Percentiles rank a stretch among this genome's conserved stretches.
Evolutionary conservation across 2,113 vertebrate genomes (phyloP).

Genomic region (Platysternon megacephalum): DNA sequence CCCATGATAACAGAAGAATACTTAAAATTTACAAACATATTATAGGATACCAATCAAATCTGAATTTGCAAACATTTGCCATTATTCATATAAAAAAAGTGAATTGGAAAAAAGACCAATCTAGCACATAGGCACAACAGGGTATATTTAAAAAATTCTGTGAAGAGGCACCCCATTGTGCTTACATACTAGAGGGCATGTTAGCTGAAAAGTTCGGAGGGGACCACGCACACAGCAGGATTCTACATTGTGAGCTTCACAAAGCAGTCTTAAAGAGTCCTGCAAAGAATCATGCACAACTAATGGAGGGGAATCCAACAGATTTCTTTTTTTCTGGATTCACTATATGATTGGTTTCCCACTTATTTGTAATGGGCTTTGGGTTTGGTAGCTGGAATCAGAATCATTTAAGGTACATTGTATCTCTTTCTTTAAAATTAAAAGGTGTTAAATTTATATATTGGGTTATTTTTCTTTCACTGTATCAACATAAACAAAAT

Average conservation of each 20-base stretch:
- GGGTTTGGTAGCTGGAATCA: background rate
- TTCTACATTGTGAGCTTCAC: background rate
- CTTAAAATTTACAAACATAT: background rate
- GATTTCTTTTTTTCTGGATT: background rate
- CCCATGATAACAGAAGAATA: background rate
- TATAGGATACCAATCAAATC: background rate
- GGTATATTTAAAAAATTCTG: background rate
- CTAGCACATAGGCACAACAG: background rate
- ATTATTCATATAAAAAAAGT: background rate
- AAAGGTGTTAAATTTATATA: background rate
- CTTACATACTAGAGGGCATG: background rate
- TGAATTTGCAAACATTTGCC: background rate
- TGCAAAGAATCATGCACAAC: background rate
- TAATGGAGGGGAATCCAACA: background rate
- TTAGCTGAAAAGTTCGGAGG: background rate
- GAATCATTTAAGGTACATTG: background rate
- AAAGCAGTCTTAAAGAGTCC: background rate
- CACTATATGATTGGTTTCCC: background rate
- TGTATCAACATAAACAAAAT: background rate
- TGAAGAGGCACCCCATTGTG: background rate
- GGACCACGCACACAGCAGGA: background rate
- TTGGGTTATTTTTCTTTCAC: background rate
- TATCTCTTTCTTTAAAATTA: background rate
- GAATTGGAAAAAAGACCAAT: background rate
- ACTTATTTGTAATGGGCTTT: background rate